phyloP scores from a whole-genome alignment of 2,113 vertebrate species.

The Poecilia latipinna region DNA sequence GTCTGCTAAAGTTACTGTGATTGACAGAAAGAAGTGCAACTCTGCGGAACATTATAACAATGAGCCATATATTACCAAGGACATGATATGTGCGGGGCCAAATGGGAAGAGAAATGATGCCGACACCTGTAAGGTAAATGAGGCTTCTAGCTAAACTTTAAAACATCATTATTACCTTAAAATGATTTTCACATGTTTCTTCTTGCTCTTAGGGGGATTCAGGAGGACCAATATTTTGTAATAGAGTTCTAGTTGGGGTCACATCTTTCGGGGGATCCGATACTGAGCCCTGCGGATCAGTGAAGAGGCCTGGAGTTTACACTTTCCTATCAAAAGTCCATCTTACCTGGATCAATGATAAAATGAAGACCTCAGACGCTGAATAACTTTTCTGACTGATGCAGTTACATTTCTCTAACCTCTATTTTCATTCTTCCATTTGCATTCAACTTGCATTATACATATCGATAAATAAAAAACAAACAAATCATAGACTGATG shows the following conservation, averaged over 20 bases:
- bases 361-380: conserved; percentile 15
- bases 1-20: conserved; percentile 65
- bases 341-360: conserved; percentile 65
- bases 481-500: too few species aligned
- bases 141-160: background rate
- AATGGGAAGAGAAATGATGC: fast-evolving
- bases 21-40: conserved; percentile 65
- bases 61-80: conserved; percentile 42
- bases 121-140: conserved; percentile 59
- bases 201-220: conserved; percentile 70
- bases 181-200: background rate
- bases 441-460: background rate
- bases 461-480: too few species aligned
- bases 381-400: background rate
- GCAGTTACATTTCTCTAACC: background rate
- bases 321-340: conserved; percentile 49
- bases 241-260: conserved; percentile 48
- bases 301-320: conserved; percentile 67
- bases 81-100: conserved; percentile 74
- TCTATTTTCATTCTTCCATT: background rate
- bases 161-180: fast-evolving
- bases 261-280: conserved; percentile 54
- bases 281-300: conserved; percentile 36
- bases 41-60: conserved; percentile 53
- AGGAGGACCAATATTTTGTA: conserved; percentile 74